phyloP scores from a whole-genome alignment of 2,113 vertebrate species.

The Calyptomena viridis region DNA sequence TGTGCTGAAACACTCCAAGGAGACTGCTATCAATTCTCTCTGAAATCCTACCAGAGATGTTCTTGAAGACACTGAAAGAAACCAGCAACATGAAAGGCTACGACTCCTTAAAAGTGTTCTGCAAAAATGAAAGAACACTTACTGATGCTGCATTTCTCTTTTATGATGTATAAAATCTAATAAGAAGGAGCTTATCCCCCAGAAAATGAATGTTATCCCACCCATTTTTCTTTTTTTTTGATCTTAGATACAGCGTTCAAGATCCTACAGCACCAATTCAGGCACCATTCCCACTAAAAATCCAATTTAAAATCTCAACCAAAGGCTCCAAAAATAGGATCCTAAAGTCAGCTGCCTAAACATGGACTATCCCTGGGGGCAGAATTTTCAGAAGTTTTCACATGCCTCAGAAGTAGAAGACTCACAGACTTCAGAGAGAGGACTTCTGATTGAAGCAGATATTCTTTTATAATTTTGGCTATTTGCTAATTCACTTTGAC shows the following conservation, averaged over 20 bases:
- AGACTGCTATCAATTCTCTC: background rate
- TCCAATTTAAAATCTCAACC: slow-evolving; percentile 13
- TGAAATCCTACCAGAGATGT: background rate
- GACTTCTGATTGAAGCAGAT: slow-evolving; percentile 6
- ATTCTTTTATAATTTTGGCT: slow-evolving; percentile 1
- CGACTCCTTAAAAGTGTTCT: background rate
- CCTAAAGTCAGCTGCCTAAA: slow-evolving; percentile 35
- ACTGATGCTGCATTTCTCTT: background rate
- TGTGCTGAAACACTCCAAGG: background rate
- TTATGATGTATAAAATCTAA: background rate
- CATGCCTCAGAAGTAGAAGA: slow-evolving; percentile 27
- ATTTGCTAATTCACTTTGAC: background rate
- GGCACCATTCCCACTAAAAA: slow-evolving; percentile 10
- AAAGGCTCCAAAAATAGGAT: slow-evolving; percentile 39
- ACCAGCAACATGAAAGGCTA: background rate
- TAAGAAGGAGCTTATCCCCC: background rate
- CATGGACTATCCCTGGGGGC: background rate
- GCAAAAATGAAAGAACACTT: background rate
- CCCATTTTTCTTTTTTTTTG: background rate
- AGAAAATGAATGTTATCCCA: background rate
- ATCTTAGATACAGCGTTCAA: background rate
- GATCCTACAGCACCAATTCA: background rate
- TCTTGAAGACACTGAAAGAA: background rate
- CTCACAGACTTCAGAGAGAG: slow-evolving; percentile 33
- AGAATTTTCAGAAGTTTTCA: slow-evolving; percentile 25